Conservation (phyloP, 2,888 invertebrate genomes). For the Lomographa bimaculata region DNA sequence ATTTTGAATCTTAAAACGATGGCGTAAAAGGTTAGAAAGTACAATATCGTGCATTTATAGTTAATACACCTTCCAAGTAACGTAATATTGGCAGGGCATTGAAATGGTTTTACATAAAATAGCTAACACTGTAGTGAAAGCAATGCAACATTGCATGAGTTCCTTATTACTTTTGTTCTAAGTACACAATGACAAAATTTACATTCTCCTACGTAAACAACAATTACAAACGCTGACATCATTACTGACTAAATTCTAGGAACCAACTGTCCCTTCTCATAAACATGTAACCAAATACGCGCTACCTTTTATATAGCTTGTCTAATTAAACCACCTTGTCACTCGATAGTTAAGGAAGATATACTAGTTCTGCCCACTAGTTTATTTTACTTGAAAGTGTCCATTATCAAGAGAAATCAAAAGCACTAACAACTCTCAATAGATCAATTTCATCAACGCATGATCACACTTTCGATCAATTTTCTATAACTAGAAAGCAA, state of each 20-base stretch:
- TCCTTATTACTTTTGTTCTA: too few relatives aligned
- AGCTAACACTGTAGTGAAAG: neutral
- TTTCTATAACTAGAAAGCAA: conserved; percentile 9
- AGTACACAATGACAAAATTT: too few relatives aligned
- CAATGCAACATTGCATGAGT: neutral
- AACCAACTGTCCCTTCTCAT: conserved; percentile 9
- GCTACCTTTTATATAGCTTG: conserved; percentile 32
- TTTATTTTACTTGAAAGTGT: conserved; percentile 34
- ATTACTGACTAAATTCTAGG: conserved; percentile 6
- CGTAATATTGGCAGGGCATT: too few relatives aligned
- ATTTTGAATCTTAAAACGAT: conserved; percentile 6
- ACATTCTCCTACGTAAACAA: neutral
- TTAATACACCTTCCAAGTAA: neutral
- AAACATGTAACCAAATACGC: conserved; percentile 30
- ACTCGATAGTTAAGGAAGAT: too few relatives aligned
- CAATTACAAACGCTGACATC: conserved; percentile 12
- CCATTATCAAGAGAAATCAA: conserved; percentile 21
- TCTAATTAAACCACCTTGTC: too few relatives aligned
- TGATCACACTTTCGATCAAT: conserved; percentile 15
- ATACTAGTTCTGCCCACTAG: too few relatives aligned
- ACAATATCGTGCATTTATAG: too few relatives aligned
- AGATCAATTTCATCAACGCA: conserved; percentile 5
- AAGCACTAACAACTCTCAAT: conserved; percentile 5
- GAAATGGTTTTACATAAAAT: too few relatives aligned
- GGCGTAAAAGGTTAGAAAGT: too few relatives aligned